Conservation (phyloP, 2,888 invertebrate species). For the Listrodromus nycthemerus region DNA sequence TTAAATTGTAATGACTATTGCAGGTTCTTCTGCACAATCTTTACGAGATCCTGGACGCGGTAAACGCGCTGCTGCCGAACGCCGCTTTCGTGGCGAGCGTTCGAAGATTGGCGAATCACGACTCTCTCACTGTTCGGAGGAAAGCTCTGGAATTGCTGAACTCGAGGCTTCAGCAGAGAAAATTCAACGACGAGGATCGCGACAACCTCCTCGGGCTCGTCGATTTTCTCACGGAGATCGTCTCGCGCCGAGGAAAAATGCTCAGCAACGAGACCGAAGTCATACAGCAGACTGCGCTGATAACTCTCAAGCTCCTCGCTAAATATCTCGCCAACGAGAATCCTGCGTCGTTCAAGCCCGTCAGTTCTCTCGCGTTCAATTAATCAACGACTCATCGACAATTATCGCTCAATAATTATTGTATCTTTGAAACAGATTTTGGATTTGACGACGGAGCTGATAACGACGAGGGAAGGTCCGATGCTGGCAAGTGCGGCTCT, state of each 20-base stretch:
- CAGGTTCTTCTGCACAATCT: constrained; percentile 90
- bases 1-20: too few species aligned
- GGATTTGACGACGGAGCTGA: constrained; percentile 88
- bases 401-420: neutral
- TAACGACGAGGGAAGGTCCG: constrained; percentile 86
- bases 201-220: constrained; percentile 87
- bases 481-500: constrained; percentile 91
- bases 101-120: constrained; percentile 90
- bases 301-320: constrained; percentile 93
- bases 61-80: constrained; percentile 92
- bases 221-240: constrained; percentile 87
- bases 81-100: constrained; percentile 93
- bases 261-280: constrained; percentile 87
- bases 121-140: constrained; percentile 89
- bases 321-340: constrained; percentile 89
- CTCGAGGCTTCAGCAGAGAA: constrained; percentile 90
- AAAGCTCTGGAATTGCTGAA: constrained; percentile 95
- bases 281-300: constrained; percentile 93
- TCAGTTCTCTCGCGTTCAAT: constrained; percentile 73
- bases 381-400: neutral
- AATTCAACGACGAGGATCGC: constrained; percentile 86
- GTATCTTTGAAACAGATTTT: constrained; percentile 85
- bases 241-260: constrained; percentile 85
- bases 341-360: constrained; percentile 89
- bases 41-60: constrained; percentile 90